A percentile compares a stretch with the other conserved stretches of the same genome.
phyloP scores from a whole-genome alignment of 2,113 vertebrate species.

The Shinisaurus crocodilurus region DNA sequence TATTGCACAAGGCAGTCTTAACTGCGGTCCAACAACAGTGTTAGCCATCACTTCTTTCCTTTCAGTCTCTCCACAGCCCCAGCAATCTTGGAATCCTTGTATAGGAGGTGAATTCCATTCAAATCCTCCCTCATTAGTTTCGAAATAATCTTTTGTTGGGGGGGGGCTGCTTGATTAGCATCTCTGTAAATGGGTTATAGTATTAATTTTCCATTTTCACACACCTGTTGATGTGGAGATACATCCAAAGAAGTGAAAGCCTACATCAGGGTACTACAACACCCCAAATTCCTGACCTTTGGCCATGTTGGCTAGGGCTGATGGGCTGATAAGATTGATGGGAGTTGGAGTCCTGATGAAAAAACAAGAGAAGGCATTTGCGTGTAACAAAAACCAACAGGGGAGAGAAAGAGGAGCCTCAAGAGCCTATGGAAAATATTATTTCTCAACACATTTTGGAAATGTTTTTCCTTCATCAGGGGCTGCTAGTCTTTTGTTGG shows the following conservation, averaged over 20 bases:
- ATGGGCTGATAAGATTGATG: too few species aligned
- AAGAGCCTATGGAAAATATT: too few species aligned
- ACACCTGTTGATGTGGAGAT: background rate
- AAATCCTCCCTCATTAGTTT: background rate
- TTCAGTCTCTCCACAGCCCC: background rate
- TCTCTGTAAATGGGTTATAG: background rate
- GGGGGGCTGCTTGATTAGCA: background rate
- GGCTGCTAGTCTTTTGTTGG: too few species aligned
- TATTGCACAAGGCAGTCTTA: background rate
- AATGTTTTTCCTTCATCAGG: too few species aligned
- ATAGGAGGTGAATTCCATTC: background rate
- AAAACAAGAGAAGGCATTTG: too few species aligned
- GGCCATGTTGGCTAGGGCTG: too few species aligned
- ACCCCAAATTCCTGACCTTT: too few species aligned
- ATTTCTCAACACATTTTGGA: too few species aligned
- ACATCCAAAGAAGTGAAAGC: background rate
- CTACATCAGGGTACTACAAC: background rate
- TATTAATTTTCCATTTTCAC: background rate
- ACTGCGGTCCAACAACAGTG: background rate
- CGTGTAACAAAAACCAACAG: too few species aligned
- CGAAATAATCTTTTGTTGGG: background rate
- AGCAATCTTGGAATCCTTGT: background rate
- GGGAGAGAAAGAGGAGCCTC: too few species aligned
- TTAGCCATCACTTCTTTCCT: background rate
- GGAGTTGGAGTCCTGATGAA: too few species aligned